Evolutionary conservation across 2,888 invertebrate genomes (phyloP).

Genomic region (Macrophya annulata): DNA sequence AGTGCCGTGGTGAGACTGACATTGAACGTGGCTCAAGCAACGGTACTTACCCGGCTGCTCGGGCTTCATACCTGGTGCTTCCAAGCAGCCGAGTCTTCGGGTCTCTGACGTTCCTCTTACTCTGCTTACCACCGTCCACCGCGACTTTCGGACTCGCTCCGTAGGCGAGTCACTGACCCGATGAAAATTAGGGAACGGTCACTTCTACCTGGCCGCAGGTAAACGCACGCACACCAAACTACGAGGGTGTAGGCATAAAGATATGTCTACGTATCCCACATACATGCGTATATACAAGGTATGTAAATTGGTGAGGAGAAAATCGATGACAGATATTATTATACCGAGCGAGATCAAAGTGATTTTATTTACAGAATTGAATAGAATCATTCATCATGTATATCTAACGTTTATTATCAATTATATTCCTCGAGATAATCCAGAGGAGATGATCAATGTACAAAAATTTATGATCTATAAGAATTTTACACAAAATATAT

Average conservation of each 20-base stretch:
- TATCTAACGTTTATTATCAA: neutral
- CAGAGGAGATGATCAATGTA: neutral
- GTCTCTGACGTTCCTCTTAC: constrained; percentile 32
- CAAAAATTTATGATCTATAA: neutral
- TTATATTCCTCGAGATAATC: neutral
- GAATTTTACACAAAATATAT: neutral
- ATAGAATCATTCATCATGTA: neutral
- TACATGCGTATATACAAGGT: neutral
- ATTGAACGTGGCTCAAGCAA: constrained; percentile 73
- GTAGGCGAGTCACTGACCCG: constrained; percentile 69
- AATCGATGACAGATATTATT: neutral
- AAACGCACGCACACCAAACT: neutral
- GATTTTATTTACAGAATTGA: neutral
- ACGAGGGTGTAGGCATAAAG: neutral
- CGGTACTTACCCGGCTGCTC: constrained; percentile 75
- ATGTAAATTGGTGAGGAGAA: neutral
- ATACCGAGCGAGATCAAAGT: neutral
- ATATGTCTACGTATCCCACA: neutral
- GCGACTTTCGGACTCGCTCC: constrained; percentile 64
- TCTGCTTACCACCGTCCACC: constrained; percentile 37
- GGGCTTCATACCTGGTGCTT: constrained; percentile 43
- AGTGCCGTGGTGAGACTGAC: constrained; percentile 72
- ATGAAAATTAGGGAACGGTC: constrained; percentile 66
- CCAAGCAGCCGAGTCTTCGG: constrained; percentile 25
- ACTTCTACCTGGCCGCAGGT: constrained; percentile 37